Base-by-base conservation (phyloP, 2,888 invertebrate species). In the Aleiodes leptofemur region DNA sequence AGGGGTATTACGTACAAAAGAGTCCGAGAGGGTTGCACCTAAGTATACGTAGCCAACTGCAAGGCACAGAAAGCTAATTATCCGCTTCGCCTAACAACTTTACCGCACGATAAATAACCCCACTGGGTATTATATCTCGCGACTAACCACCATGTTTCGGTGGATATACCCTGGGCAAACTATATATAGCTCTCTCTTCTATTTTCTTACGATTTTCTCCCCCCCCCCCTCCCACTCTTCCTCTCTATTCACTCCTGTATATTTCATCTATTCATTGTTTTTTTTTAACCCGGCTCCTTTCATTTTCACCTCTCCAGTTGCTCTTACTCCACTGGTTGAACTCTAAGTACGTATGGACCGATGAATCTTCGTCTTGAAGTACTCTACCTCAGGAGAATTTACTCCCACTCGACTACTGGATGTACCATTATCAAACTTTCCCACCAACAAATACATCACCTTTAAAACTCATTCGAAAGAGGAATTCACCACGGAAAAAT, bases 101-200 rank as follows among this genome's bases (percentile, higher is more conserved):
- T 57, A 73, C 73, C 57, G 57, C 68, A 73, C 69, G 73, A 73
- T 73, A 73, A 73, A 73, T 73, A 73, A 73, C 69, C 64, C 23
- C 31, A 29, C 51, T 14, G n/a, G 56, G 68, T 56, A 50, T 73
- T 73, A 73, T 69, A 69, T 68, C 73, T 69, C 43, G 57, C 29
- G 43, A 69, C 69, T 48, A 73, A 73, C 68, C 73, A 50, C 59
- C 48, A 69, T 56, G 38, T 29, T 64, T 43, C 48, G 43, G 61
- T 50, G 43, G 59, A 31, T 48, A 23, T 34, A 56, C 48, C 29
- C 11, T 13, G 4, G 43, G 9, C 23, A 48, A 56, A 56, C 70
- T 48, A 55, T 70, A n/a, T n/a, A n/a, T n/a, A n/a, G n/a, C n/a
- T 11, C 43, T 48, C 48, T 48, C 43, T 16, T 16, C 34, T 59